A percentile compares a stretch with the other conserved stretches of the same genome.
Evolutionary conservation across 2,888 invertebrate species (phyloP).

Genomic region (Maniola hyperantus): DNA sequence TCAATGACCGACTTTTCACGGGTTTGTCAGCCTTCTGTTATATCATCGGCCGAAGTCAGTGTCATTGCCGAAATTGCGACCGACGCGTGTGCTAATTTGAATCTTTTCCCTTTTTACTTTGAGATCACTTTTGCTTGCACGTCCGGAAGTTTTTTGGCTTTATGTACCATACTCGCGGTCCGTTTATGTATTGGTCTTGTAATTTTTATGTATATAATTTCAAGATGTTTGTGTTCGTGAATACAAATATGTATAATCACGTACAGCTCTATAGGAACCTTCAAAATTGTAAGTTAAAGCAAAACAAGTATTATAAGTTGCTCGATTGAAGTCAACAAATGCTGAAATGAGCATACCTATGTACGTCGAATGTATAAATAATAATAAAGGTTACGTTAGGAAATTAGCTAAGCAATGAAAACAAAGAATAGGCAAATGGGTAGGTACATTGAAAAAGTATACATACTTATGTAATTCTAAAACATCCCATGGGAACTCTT

Average conservation of each 20-base stretch:
- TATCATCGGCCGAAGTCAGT: conserved; percentile 81
- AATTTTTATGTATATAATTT: conserved; percentile 32
- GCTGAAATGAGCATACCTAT: neutral
- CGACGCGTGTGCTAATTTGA: conserved; percentile 61
- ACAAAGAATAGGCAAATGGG: too few species aligned
- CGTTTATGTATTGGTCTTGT: conserved; percentile 38
- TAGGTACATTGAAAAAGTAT: too few species aligned
- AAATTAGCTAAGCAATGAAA: too few species aligned
- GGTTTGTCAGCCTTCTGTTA: conserved; percentile 82
- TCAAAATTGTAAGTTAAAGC: neutral
- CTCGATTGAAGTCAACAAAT: conserved; percentile 2
- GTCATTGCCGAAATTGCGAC: conserved; percentile 80
- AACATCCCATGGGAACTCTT: too few species aligned
- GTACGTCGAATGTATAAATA: neutral
- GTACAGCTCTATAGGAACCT: neutral
- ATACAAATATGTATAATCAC: conserved; percentile 29
- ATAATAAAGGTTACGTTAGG: neutral
- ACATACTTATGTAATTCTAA: too few species aligned
- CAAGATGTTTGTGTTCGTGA: conserved; percentile 34
- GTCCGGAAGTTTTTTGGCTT: conserved; percentile 40
- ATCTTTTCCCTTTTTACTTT: conserved; percentile 58
- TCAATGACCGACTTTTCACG: conserved; percentile 83
- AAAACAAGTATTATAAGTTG: neutral
- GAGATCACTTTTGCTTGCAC: conserved; percentile 59
- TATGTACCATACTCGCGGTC: conserved; percentile 40